Evolutionary conservation across 2,888 invertebrate genomes (phyloP).

Genomic region (Athetis lepigone): DNA sequence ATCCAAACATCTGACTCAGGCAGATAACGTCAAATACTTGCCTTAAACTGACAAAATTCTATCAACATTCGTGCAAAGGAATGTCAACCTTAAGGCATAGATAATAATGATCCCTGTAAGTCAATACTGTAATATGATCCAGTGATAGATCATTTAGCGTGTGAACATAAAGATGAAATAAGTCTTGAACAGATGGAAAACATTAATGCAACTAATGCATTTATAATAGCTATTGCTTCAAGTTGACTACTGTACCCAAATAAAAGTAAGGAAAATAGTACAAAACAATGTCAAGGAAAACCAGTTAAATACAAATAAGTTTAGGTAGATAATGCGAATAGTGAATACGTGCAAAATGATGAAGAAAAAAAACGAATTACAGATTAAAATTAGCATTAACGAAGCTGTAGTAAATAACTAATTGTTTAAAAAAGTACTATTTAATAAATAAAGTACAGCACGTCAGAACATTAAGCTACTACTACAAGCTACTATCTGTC

Average conservation of each 20-base stretch:
- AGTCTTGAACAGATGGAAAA: background rate
- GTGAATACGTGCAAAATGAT: background rate
- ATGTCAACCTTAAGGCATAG: constrained; percentile 29
- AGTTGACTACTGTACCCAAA: background rate
- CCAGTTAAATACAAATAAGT: background rate
- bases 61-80: constrained; percentile 21
- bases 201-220: background rate
- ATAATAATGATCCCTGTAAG: constrained; percentile 23
- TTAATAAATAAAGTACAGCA: too few relatives aligned
- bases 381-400: too few relatives aligned
- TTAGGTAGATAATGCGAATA: background rate
- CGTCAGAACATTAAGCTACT: too few relatives aligned
- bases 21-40: constrained; percentile 67
- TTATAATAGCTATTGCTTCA: background rate
- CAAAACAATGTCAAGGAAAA: constrained; percentile 38
- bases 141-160: constrained; percentile 42
- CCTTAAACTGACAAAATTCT: constrained; percentile 41
- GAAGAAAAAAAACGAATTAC: background rate
- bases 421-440: too few relatives aligned
- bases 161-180: constrained; percentile 16
- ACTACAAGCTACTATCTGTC: too few relatives aligned
- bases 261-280: constrained; percentile 14
- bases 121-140: constrained; percentile 41
- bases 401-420: too few relatives aligned
- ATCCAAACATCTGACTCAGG: constrained; percentile 66